Evolutionary conservation across 2,888 invertebrate species (phyloP), one percentile per base, ranked within the genome.

Genomic region (Meliscaeva auricollis): DNA sequence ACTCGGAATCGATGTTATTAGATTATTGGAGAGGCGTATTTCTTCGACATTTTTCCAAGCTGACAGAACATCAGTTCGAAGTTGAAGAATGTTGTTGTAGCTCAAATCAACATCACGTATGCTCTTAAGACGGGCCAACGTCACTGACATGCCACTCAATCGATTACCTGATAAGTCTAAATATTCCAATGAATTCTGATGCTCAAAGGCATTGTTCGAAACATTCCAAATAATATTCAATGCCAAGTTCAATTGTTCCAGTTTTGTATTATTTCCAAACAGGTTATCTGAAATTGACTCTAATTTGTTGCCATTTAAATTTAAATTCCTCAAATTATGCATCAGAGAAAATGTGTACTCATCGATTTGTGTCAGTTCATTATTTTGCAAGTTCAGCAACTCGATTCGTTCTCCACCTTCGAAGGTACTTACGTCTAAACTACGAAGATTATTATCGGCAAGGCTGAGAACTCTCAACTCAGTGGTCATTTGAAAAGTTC

Each of bases 131-230:
- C 94, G 94, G 73, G 95, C 94, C 68, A 97, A 92, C 38, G 95
- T 95, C 68, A 94, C 93, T 3, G 97, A 97, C 81, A 97, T 93
- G 89, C 95, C 94, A 20, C 94, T 93, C 64, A 98, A 92, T 74
- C 94, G 94, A 91, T 98, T 98, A 79, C 96, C 95, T 0, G 97
- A 97, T 70, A 96, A 94, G 90, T 97, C 96, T 32, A 97, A 91
- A 87, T 94, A 94, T 91, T 96, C 95, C 56, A 97, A 93, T 54
- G 95, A 94, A 85, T 95, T 93, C 66, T 94, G 94, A 89, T 93
- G 93, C 30, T 94, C 94, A 52, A 96, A 94, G 17, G 94, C 93
- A 1, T 93, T 93, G 1, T 95, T 94, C 1, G 94, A 94, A 82
- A 97, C 94, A 88, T 94, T 95, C 48, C 95, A 94, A 52, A 97